Evolutionary conservation across 1,140 invertebrate genomes (phyloP), one percentile per base, ranked within the genome.

Genomic region (Formica selysi): DNA sequence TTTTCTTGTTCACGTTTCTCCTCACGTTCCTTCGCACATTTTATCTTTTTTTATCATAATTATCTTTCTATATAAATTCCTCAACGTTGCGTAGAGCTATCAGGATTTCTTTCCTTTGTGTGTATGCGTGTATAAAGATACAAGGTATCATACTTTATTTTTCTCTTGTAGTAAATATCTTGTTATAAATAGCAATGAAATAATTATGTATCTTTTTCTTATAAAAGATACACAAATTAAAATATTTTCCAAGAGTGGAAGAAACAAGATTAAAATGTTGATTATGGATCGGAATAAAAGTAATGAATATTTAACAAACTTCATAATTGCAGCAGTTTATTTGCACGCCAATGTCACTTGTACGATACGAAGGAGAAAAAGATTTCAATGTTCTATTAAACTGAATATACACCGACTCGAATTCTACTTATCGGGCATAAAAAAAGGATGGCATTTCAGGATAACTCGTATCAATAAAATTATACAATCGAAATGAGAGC

Each of bases 221-320:
- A 19, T 11, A 38, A 38, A 59, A 41, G 7, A 41, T 16, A n/a
- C 5, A 32, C 2, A 13, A 26, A n/a, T 16, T 8, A 29, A 62
- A 62, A 62, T 76, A 76, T 44, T 59, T 26, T 13, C 1, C 32
- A 19, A 76, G 36, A 76, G 5, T 38, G 4, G 1, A 16, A 38
- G 16, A 76, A 7, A 26, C 3, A 61, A 76, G 36, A 76, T 57
- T 22, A 26, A 74, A 73, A 51, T n/a, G n/a, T 73, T 13, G 1
- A 41, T 38, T n/a, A 4, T 16, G 32, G 32, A 29, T 65, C 10
- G 48, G 5, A 19, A 51, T 19, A 6, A 5, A 51, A 19, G 13
- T 16, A 11, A n/a, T 51, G 26, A 29, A 71, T 71, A 32, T 29
- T 32, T 16, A 54, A 36, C 11, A 13, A 36, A 32, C 16, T 10